These are phyloP conservation scores for Enoplosus armatus DNA, from an alignment of 2,797 vertebrate genomes.

Conservation along the genomic window DNA sequence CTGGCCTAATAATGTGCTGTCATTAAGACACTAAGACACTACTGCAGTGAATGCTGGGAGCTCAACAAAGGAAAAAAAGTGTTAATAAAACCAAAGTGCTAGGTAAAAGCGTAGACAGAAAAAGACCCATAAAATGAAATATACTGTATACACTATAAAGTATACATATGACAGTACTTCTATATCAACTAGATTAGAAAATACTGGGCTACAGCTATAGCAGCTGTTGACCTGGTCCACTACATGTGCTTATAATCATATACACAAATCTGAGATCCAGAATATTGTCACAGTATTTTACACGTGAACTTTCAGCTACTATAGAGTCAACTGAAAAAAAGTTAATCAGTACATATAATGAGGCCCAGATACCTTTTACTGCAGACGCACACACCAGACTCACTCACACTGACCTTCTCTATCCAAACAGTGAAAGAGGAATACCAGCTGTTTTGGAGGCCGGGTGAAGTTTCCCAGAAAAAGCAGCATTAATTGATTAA, in stretches of 20 bases:
- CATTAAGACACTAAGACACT: neutral
- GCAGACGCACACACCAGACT: slow-evolving; percentile 15
- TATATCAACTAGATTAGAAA: neutral
- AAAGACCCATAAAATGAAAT: no score
- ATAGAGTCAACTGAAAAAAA: neutral
- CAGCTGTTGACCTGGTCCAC: slow-evolving; percentile 4
- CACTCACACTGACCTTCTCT: slow-evolving; percentile 13
- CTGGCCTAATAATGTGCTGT: neutral
- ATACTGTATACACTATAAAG: neutral
- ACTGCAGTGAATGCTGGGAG: neutral
- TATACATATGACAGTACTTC: neutral
- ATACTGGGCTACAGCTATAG: neutral
- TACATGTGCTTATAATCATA: neutral
- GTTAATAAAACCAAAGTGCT: neutral
- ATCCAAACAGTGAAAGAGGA: slow-evolving; percentile 31
- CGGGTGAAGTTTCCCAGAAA: slow-evolving; percentile 14
- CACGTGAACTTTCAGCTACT: slow-evolving; percentile 4
- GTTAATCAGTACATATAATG: neutral
- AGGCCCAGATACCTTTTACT: slow-evolving; percentile 14
- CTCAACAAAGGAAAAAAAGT: neutral
- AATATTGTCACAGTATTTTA: neutral
- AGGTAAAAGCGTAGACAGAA: neutral
- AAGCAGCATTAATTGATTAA: slow-evolving; percentile 18
- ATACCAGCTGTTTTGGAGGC: slow-evolving; percentile 38
- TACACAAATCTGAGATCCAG: neutral